phyloP scores from a whole-genome alignment of 92 coral and sea anemone species.

The Zoanthus sociatus region DNA sequence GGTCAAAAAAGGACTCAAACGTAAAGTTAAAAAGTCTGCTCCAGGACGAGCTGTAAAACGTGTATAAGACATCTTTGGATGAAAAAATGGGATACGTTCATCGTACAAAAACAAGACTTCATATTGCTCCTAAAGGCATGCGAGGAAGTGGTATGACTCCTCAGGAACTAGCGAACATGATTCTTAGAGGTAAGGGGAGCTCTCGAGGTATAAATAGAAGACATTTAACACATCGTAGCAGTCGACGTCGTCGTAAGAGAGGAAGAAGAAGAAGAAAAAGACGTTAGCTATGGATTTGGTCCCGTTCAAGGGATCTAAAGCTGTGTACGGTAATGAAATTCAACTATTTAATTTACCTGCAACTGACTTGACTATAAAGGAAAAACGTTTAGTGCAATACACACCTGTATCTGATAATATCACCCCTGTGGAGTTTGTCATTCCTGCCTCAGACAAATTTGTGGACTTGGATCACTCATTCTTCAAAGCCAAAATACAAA shows the following conservation, averaged over 20 bases:
- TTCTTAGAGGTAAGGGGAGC: not conserved
- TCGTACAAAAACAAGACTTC: too few relatives aligned
- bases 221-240: not conserved
- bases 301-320: not conserved
- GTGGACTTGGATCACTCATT: slow-evolving; percentile 49
- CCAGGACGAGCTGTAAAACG: slow-evolving; percentile 5
- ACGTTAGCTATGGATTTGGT: not conserved
- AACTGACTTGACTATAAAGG: not conserved
- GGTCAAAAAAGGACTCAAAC: not conserved
- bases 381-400: not conserved
- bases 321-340: not conserved
- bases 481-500: not conserved
- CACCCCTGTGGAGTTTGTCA: slow-evolving; percentile 43
- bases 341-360: not conserved
- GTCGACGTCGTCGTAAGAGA: not conserved
- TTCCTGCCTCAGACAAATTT: slow-evolving; percentile 27
- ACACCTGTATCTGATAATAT: slow-evolving; percentile 4
- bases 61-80: not conserved
- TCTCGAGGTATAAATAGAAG: not conserved
- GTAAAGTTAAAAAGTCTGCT: not conserved
- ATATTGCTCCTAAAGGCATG: slow-evolving; percentile 5
- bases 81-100: not conserved
- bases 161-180: not conserved
- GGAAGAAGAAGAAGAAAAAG: too few relatives aligned
- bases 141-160: not conserved